A percentile compares a stretch with the other conserved stretches of the same genome.
phyloP scores from a whole-genome alignment of 2,113 vertebrate species.

The Theropithecus gelada region DNA sequence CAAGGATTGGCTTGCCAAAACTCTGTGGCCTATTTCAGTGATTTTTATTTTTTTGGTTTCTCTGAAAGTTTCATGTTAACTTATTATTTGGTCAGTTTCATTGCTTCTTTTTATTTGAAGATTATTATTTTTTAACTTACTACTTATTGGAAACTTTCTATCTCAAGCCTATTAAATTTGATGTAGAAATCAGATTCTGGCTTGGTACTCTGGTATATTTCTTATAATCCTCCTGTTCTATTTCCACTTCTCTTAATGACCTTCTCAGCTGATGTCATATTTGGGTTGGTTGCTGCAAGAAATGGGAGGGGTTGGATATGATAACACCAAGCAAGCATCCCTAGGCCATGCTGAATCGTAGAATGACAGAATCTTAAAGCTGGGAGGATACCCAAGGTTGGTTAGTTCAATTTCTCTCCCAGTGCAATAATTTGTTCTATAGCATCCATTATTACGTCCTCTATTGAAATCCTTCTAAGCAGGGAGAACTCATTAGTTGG shows the following conservation, averaged over 20 bases:
- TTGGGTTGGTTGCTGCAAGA: constrained; percentile 46
- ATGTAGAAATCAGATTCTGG: constrained; percentile 17
- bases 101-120: not conserved
- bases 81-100: not conserved
- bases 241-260: constrained; percentile 2
- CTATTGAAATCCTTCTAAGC: not conserved
- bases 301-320: constrained; percentile 41
- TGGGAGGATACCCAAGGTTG: not conserved
- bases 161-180: not conserved
- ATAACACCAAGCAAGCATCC: constrained; percentile 5
- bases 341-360: not conserved
- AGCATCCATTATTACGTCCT: not conserved
- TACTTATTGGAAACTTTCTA: constrained; percentile 5
- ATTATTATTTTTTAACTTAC: not conserved
- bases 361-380: constrained; percentile 10
- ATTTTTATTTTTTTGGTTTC: not conserved
- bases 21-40: not conserved
- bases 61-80: constrained; percentile 16
- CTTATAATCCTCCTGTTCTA: not conserved
- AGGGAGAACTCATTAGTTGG: not conserved
- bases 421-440: not conserved
- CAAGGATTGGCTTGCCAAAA: constrained; percentile 3
- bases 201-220: not conserved
- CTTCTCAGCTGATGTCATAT: constrained; percentile 52
- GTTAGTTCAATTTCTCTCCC: not conserved